Evolutionary conservation across 2,888 invertebrate genomes (phyloP).

Genomic region (Sminthurides aquaticus): DNA sequence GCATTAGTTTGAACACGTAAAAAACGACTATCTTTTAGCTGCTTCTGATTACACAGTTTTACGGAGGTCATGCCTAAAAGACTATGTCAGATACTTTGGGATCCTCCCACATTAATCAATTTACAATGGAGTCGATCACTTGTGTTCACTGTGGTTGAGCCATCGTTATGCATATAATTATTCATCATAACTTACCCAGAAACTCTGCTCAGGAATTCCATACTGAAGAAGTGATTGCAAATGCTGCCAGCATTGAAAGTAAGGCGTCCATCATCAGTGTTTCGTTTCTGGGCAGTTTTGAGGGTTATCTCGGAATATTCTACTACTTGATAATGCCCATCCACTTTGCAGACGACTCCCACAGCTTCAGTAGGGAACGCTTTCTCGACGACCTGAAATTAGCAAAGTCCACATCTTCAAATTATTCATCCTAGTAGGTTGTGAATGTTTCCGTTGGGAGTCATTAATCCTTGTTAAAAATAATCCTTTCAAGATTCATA

Average conservation of each 20-base stretch:
- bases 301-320: slow-evolving; percentile 95
- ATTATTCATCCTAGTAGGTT: slow-evolving; percentile 4
- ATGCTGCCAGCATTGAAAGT: slow-evolving; percentile 94
- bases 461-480: too few relatives aligned
- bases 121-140: neutral
- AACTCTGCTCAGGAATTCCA: slow-evolving; percentile 71
- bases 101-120: too few relatives aligned
- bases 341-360: slow-evolving; percentile 90
- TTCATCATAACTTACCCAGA: slow-evolving; percentile 50
- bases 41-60: too few relatives aligned
- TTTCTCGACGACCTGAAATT: slow-evolving; percentile 67
- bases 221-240: slow-evolving; percentile 93
- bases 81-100: too few relatives aligned
- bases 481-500: too few relatives aligned
- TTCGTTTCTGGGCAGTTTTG: slow-evolving; percentile 72
- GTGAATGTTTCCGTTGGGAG: too few relatives aligned
- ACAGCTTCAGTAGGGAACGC: slow-evolving; percentile 84
- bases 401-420: slow-evolving; percentile 13
- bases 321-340: slow-evolving; percentile 81
- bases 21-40: too few relatives aligned
- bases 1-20: too few relatives aligned
- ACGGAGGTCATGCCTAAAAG: too few relatives aligned
- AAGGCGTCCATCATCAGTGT: slow-evolving; percentile 63
- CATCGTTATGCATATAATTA: neutral
- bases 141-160: neutral